Evolutionary conservation across 2,888 invertebrate species (phyloP).

Genomic region (Lumbricus terrestris): DNA sequence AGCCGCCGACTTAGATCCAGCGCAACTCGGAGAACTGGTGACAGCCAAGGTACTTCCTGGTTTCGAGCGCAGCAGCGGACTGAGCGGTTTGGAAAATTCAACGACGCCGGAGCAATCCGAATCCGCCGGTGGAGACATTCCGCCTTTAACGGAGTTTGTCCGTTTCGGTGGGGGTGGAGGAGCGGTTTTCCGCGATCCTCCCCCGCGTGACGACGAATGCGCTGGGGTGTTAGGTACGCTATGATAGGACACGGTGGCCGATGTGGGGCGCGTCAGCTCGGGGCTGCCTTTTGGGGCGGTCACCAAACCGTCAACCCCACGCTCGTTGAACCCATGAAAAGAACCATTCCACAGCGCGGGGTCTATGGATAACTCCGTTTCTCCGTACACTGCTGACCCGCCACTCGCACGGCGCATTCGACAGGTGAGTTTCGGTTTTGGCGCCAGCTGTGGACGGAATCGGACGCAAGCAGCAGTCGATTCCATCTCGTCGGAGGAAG

Average conservation of each 20-base stretch:
- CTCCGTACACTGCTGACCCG: neutral
- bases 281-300: neutral
- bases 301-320: neutral
- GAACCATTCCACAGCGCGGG: neutral
- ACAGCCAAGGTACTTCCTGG: neutral
- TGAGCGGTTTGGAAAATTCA: neutral
- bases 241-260: neutral
- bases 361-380: neutral
- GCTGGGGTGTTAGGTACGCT: neutral
- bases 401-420: slow-evolving; percentile 4
- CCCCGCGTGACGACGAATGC: neutral
- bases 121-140: slow-evolving; percentile 24
- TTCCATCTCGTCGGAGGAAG: slow-evolving; percentile 19
- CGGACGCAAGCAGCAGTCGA: neutral
- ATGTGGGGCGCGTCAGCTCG: neutral
- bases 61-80: neutral
- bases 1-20: neutral
- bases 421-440: slow-evolving; percentile 20
- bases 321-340: neutral
- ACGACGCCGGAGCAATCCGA: neutral
- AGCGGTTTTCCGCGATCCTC: neutral
- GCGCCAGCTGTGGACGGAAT: slow-evolving; percentile 13
- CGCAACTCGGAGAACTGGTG: neutral
- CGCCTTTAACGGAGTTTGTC: slow-evolving; percentile 57
- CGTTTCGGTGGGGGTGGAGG: slow-evolving; percentile 63